Evolutionary conservation across 37 sponge, comb jelly and placozoan species (phyloP), one percentile per base, ranked within the genome.

Genomic region (Corticium candelabrum): DNA sequence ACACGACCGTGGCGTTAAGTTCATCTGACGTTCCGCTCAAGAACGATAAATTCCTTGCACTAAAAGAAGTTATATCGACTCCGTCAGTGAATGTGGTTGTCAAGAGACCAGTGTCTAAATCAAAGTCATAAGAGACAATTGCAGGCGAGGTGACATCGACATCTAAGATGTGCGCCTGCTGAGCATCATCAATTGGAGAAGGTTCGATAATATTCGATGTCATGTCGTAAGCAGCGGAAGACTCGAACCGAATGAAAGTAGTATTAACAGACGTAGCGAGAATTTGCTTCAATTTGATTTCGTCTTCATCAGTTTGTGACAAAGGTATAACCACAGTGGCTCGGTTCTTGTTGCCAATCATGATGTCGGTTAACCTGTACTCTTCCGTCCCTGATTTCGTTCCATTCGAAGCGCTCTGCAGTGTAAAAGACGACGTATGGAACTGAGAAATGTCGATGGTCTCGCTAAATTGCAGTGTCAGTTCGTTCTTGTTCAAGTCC

Each of bases 391-490:
- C 62, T 50, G 15, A 11, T 27, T 21, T 21, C 11, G 11, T 27
- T 11, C 33, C 5, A 32, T 70, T 81, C 0, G 40, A 37, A 37
- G 15, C 7, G 29, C 86, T 90, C 68, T 88, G 91, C 2, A 94
- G 80, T 33, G 89, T 86, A 3, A 94, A 7, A 39, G 74, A 34
- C 5, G 79, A 34, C 31, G 91, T 78, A 21, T 83, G 36, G 76
- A 94, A 88, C 5, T 91, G 68, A 21, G 81, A 34, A 2, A 73
- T 32, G 70, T 86, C 72, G 34, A 94, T 67, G 1, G 83, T 79
- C 41, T 94, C 87, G 56, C 87, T 77, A 67, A 90, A 94, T 1
- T 71, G 36, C 39, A 94, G 79, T n/a, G 85, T 70, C 5, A 94
- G 74, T 21, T 41, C 57, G 37, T 84, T 80, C 40, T 81, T 86